Percentiles rank a stretch among this genome's conserved stretches.
phyloP scores from a whole-genome alignment of 2,797 vertebrate species.

The Chromis chromis region DNA sequence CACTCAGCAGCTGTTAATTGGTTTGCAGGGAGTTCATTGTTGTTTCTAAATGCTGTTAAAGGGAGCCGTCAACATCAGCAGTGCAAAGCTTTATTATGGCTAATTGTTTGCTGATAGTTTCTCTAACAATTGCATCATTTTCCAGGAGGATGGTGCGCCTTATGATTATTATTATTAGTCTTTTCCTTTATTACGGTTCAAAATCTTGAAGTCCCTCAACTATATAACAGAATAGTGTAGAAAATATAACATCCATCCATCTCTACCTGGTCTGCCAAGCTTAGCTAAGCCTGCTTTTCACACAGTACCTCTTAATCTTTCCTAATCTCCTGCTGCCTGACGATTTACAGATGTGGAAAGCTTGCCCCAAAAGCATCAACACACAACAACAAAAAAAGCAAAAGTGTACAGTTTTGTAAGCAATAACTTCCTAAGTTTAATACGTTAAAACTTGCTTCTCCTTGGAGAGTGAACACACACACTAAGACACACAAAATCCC shows the following conservation, averaged over 20 bases:
- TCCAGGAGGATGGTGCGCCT: neutral
- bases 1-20: slow-evolving; percentile 29
- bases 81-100: slow-evolving; percentile 20
- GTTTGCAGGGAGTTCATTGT: slow-evolving; percentile 23
- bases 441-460: slow-evolving; percentile 27
- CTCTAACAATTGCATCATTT: slow-evolving; percentile 2
- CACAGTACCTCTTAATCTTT: slow-evolving; percentile 40
- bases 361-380: neutral
- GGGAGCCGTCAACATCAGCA: neutral
- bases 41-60: slow-evolving; percentile 35
- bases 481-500: neutral
- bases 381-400: neutral
- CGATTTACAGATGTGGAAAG: slow-evolving; percentile 30
- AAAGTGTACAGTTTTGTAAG: slow-evolving; percentile 18
- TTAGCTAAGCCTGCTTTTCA: slow-evolving; percentile 42
- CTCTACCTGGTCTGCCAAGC: slow-evolving; percentile 23
- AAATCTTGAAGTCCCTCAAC: neutral
- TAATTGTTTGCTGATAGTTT: slow-evolving; percentile 21
- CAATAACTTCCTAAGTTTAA: slow-evolving; percentile 36
- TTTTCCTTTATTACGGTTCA: neutral
- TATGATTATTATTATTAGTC: neutral
- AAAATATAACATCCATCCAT: slow-evolving; percentile 20
- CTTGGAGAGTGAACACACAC: slow-evolving; percentile 11
- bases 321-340: slow-evolving; percentile 32
- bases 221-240: neutral